A percentile compares a stretch with the other conserved stretches of the same genome.
phyloP scores from a whole-genome alignment of 1,140 invertebrate species.

The Oppia nitens region DNA sequence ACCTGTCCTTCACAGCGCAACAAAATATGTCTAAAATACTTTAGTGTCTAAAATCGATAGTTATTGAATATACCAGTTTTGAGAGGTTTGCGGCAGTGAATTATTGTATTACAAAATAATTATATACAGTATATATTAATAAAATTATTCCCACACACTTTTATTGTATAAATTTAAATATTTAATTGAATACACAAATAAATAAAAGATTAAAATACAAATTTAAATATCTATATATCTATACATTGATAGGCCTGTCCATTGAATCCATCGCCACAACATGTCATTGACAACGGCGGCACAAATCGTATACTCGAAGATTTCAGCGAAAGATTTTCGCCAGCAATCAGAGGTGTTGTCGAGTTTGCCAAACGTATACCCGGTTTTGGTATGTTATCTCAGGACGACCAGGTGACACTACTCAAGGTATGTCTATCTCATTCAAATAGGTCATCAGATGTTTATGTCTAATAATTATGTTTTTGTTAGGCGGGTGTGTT shows the following conservation, averaged over 20 bases:
- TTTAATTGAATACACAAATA: too few relatives aligned
- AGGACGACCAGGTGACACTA: slow-evolving; percentile 91
- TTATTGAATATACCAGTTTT: too few relatives aligned
- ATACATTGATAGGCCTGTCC: slow-evolving; percentile 96
- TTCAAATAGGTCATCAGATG: not conserved
- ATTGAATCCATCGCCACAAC: slow-evolving; percentile 64
- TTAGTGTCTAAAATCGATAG: too few relatives aligned
- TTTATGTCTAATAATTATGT: slow-evolving; percentile 6
- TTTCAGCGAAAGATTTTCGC: slow-evolving; percentile 81
- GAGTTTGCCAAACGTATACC: slow-evolving; percentile 94
- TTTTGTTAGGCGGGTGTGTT: slow-evolving; percentile 52
- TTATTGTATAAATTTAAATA: too few relatives aligned
- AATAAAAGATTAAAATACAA: too few relatives aligned
- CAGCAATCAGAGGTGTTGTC: slow-evolving; percentile 87
- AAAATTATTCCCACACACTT: too few relatives aligned
- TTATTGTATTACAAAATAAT: too few relatives aligned
- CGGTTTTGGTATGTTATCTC: slow-evolving; percentile 78
- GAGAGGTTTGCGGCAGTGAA: too few relatives aligned
- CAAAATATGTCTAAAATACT: too few relatives aligned
- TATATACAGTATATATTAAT: too few relatives aligned
- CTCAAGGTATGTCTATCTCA: slow-evolving; percentile 49
- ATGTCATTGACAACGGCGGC: slow-evolving; percentile 43
- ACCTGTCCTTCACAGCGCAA: too few relatives aligned
- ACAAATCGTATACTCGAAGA: slow-evolving; percentile 47
- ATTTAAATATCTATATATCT: too few relatives aligned